phyloP scores from a whole-genome alignment of 2,888 invertebrate species.

The Petrophora chlorosata region DNA sequence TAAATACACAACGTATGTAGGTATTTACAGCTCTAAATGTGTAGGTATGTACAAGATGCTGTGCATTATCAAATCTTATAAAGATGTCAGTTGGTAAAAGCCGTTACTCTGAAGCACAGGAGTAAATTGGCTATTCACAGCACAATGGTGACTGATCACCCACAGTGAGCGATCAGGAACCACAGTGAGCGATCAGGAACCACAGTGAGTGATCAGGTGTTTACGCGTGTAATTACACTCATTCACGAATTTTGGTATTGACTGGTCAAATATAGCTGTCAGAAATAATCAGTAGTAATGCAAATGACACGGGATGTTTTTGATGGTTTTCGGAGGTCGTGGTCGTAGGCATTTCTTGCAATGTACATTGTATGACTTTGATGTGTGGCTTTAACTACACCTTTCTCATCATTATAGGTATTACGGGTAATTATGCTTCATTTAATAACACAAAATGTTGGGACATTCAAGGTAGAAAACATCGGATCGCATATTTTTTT shows the following conservation, averaged over 20 bases:
- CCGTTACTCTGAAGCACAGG: constrained; percentile 47
- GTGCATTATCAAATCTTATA: constrained; percentile 23
- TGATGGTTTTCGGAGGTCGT: not conserved
- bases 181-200: constrained; percentile 33
- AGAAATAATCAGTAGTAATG: constrained; percentile 17
- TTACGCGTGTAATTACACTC: constrained; percentile 59
- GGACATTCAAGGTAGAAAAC: no score
- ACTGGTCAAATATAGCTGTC: constrained; percentile 26
- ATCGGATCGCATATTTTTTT: no score
- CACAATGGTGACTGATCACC: constrained; percentile 41
- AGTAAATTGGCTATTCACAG: constrained; percentile 69
- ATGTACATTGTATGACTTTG: no score
- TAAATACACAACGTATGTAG: no score
- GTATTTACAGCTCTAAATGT: not conserved
- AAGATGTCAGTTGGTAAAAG: constrained; percentile 36
- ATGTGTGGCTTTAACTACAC: no score
- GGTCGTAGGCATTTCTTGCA: not conserved
- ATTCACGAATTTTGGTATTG: constrained; percentile 42
- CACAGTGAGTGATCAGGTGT: constrained; percentile 56
- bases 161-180: constrained; percentile 31
- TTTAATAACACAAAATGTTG: no score
- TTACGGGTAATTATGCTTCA: no score
- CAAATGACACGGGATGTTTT: constrained; percentile 9
- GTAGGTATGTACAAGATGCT: not conserved
- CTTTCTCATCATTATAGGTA: no score